phyloP scores from a whole-genome alignment of 1,140 invertebrate species.

The Drosophila grimshawi region DNA sequence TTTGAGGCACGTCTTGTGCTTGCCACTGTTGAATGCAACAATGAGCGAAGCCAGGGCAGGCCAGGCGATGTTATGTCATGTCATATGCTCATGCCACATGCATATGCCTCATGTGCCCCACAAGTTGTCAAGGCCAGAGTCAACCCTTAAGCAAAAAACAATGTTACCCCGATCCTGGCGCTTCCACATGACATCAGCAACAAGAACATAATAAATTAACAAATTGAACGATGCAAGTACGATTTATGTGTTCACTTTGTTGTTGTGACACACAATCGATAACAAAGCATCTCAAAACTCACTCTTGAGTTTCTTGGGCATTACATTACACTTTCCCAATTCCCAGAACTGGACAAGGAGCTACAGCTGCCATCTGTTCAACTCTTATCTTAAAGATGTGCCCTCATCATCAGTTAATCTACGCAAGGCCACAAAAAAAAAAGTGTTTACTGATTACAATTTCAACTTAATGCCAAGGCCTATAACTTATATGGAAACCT shows the following conservation, averaged over 20 bases:
- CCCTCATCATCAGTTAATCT: slow-evolving; percentile 17
- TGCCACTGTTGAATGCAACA: slow-evolving; percentile 11
- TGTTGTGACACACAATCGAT: slow-evolving; percentile 77
- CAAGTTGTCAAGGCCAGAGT: slow-evolving; percentile 31
- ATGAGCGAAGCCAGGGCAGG: slow-evolving; percentile 25
- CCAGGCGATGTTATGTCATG: background rate
- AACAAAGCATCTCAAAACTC: slow-evolving; percentile 49
- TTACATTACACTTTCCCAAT: slow-evolving; percentile 26
- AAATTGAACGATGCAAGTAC: slow-evolving; percentile 24
- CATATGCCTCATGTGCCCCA: slow-evolving; percentile 7
- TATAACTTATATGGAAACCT: background rate
- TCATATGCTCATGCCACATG: slow-evolving; percentile 17
- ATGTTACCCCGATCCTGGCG: slow-evolving; percentile 17
- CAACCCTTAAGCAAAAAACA: slow-evolving; percentile 15
- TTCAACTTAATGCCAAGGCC: slow-evolving; percentile 35
- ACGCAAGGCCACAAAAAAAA: slow-evolving; percentile 13
- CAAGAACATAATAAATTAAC: slow-evolving; percentile 54
- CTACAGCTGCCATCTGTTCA: slow-evolving; percentile 22
- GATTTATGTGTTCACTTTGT: slow-evolving; percentile 23
- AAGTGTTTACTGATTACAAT: slow-evolving; percentile 30
- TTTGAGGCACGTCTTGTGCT: slow-evolving; percentile 21
- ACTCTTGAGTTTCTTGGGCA: slow-evolving; percentile 16
- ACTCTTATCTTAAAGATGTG: slow-evolving; percentile 24
- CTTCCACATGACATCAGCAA: slow-evolving; percentile 40
- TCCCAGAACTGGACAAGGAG: slow-evolving; percentile 34